phyloP scores from a whole-genome alignment of 2,888 invertebrate species.

The Tetragonula carbonaria region DNA sequence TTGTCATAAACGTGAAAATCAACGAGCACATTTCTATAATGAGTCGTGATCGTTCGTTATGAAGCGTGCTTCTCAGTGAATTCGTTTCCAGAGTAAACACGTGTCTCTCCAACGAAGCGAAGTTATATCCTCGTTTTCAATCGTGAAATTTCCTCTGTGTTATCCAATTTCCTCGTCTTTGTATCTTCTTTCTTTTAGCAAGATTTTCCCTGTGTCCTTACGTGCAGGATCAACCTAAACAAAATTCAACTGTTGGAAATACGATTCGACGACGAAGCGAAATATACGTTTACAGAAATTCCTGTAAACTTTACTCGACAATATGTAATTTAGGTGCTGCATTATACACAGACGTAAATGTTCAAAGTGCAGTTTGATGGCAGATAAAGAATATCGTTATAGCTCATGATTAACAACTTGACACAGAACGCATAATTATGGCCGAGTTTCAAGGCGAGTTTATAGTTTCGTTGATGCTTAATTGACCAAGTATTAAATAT shows the following conservation, averaged over 20 bases:
- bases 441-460: slow-evolving; percentile 4
- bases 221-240: background rate
- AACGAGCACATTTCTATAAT: slow-evolving; percentile 15
- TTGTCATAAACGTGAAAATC: background rate
- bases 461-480: slow-evolving; percentile 24
- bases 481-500: slow-evolving; percentile 50
- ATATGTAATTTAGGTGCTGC: slow-evolving; percentile 3
- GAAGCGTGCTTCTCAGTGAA: too few species aligned
- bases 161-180: too few species aligned
- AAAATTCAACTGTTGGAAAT: background rate
- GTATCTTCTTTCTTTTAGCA: background rate
- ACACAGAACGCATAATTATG: slow-evolving; percentile 41
- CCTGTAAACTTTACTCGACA: background rate
- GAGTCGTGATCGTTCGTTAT: background rate
- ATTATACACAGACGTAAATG: background rate
- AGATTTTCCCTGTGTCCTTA: background rate
- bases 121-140: background rate
- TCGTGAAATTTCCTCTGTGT: background rate
- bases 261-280: background rate
- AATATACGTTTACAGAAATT: background rate
- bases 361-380: slow-evolving; percentile 51
- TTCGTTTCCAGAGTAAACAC: background rate
- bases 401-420: slow-evolving; percentile 23
- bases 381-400: slow-evolving; percentile 46
- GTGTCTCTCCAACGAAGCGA: background rate